Evolutionary conservation across 2,113 vertebrate species (phyloP).

Genomic region (human): DNA sequence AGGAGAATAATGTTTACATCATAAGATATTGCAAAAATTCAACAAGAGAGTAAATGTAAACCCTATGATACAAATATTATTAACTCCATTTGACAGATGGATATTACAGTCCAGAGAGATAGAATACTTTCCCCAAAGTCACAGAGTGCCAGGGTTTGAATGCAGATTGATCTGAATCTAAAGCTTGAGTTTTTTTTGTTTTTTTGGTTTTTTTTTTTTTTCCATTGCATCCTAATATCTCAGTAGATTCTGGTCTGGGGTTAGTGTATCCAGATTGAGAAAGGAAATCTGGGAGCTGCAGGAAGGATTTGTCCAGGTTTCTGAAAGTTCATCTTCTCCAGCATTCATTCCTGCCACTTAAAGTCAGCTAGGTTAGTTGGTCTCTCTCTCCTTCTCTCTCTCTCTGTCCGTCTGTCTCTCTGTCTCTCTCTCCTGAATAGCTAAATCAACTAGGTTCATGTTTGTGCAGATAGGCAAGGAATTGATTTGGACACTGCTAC

Average conservation of each 20-base stretch:
- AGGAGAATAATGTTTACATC: background rate
- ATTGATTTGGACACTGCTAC: background rate
- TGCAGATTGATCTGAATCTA: background rate
- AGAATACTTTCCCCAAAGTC: background rate
- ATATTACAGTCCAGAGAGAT: background rate
- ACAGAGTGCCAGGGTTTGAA: background rate
- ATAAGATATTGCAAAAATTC: background rate
- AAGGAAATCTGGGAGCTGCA: background rate
- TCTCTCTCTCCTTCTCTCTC: rapidly evolving
- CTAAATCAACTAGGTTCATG: background rate
- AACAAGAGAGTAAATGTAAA: background rate
- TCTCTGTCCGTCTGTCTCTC: background rate
- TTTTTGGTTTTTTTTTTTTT: background rate
- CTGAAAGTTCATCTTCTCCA: background rate
- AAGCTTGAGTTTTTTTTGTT: no score
- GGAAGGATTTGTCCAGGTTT: background rate
- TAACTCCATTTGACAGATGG: background rate
- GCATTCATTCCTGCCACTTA: background rate
- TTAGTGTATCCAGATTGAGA: background rate
- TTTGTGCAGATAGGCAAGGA: background rate
- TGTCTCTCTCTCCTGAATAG: background rate
- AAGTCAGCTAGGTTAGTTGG: background rate
- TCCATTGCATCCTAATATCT: background rate
- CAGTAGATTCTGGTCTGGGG: background rate
- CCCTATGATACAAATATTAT: background rate